Percentiles rank a stretch among this genome's conserved stretches.
phyloP scores from a whole-genome alignment of 2,113 vertebrate species.

The Gymnorhina tibicen region DNA sequence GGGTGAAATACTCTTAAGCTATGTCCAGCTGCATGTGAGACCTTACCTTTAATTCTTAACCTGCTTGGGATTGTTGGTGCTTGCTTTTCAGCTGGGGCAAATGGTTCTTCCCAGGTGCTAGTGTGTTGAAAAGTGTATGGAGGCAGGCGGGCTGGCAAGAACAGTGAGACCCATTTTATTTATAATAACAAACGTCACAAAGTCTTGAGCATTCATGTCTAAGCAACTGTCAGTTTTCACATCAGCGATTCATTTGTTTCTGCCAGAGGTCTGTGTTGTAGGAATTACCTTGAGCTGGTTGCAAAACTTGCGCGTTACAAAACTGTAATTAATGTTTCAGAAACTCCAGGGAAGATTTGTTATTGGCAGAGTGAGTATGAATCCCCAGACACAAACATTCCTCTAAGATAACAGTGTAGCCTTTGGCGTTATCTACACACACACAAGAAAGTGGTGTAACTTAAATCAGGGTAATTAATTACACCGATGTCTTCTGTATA shows the following conservation, averaged over 20 bases:
- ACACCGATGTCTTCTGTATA: neutral
- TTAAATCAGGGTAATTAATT: constrained; percentile 20
- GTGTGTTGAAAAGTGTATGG: neutral
- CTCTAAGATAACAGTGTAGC: neutral
- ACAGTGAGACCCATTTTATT: neutral
- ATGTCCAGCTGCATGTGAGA: neutral
- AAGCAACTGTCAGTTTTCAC: neutral
- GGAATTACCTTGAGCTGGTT: neutral
- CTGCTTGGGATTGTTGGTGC: neutral
- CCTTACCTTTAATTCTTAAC: neutral
- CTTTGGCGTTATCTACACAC: neutral
- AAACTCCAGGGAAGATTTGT: neutral
- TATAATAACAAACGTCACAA: neutral
- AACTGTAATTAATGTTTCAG: constrained; percentile 25
- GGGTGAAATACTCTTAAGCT: neutral
- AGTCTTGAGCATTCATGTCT: neutral
- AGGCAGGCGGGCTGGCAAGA: neutral
- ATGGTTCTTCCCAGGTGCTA: neutral
- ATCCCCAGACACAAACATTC: constrained; percentile 18
- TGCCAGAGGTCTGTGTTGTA: neutral
- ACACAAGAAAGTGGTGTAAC: neutral
- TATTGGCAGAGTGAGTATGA: neutral
- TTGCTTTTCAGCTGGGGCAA: neutral
- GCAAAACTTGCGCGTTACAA: neutral
- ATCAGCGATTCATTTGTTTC: neutral